Conservation (phyloP, 2,797 vertebrate genomes). For the Pipistrellus pipistrellus region DNA sequence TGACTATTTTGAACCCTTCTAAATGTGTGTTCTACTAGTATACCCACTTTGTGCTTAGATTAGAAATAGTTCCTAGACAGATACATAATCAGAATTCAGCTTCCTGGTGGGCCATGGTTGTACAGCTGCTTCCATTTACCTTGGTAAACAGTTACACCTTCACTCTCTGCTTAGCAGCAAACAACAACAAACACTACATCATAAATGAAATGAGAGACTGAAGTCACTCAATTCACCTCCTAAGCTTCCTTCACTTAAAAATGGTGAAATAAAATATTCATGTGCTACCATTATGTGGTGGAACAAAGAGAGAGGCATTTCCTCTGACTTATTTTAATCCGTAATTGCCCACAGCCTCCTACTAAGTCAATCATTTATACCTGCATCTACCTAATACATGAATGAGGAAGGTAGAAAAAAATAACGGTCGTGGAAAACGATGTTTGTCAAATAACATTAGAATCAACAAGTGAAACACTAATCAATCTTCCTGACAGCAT, state of each 20-base stretch:
- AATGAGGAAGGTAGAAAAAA: slow-evolving; percentile 34
- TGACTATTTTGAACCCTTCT: slow-evolving; percentile 13
- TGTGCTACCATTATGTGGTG: slow-evolving; percentile 32
- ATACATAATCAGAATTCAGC: not conserved
- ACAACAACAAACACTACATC: not conserved
- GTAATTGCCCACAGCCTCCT: not conserved
- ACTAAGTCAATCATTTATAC: not conserved
- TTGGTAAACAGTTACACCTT: slow-evolving; percentile 7
- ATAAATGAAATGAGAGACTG: not conserved
- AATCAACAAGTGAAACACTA: not conserved
- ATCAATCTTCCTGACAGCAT: slow-evolving; percentile 37
- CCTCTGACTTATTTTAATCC: slow-evolving; percentile 4
- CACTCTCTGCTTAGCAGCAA: not conserved
- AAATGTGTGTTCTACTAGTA: not conserved
- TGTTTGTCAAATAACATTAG: slow-evolving; percentile 27
- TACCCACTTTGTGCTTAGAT: not conserved
- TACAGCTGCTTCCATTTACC: not conserved
- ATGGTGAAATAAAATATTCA: slow-evolving; percentile 71
- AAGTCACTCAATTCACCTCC: slow-evolving; percentile 18
- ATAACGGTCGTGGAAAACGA: not conserved
- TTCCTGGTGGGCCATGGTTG: not conserved
- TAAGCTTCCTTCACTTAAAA: slow-evolving; percentile 47
- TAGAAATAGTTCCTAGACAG: not conserved
- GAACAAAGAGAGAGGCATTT: slow-evolving; percentile 48
- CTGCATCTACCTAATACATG: not conserved